phyloP scores from a whole-genome alignment of 2,113 vertebrate species.

The Halichoerus grypus region DNA sequence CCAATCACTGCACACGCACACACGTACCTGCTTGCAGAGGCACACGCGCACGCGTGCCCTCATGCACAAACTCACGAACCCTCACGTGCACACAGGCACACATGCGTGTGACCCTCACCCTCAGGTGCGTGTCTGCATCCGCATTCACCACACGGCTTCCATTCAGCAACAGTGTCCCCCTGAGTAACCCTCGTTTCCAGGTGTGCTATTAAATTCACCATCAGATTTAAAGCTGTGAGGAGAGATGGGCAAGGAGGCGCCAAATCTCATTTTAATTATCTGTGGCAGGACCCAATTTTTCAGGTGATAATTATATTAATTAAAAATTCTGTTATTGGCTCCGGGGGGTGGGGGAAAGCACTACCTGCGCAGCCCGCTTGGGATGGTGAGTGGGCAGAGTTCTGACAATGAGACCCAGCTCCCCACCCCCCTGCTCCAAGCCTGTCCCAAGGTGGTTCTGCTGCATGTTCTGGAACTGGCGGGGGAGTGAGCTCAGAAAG shows the following conservation, averaged over 20 bases:
- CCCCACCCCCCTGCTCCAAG: neutral
- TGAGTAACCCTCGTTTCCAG: neutral
- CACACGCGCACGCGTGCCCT: rapidly evolving
- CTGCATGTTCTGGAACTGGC: neutral
- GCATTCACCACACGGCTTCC: neutral
- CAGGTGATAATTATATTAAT: slow-evolving; percentile 87
- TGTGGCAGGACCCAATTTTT: slow-evolving; percentile 84
- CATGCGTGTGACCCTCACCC: rapidly evolving
- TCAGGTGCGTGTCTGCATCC: rapidly evolving
- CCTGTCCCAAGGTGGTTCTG: slow-evolving; percentile 54
- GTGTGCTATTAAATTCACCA: slow-evolving; percentile 74
- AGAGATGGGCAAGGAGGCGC: slow-evolving; percentile 73
- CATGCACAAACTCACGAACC: neutral
- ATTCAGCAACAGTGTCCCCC: neutral
- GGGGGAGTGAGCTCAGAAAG: neutral
- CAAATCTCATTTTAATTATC: slow-evolving; percentile 83
- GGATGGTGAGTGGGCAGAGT: neutral
- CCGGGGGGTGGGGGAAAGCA: slow-evolving; percentile 52
- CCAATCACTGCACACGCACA: neutral
- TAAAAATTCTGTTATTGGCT: slow-evolving; percentile 85
- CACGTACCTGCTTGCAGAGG: neutral
- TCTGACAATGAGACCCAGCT: slow-evolving; percentile 61
- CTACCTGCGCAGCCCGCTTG: slow-evolving; percentile 18
- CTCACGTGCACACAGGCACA: rapidly evolving
- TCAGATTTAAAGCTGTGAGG: slow-evolving; percentile 75